Conservation (phyloP, 2,888 invertebrate species). For the Plagodis dolabraria region DNA sequence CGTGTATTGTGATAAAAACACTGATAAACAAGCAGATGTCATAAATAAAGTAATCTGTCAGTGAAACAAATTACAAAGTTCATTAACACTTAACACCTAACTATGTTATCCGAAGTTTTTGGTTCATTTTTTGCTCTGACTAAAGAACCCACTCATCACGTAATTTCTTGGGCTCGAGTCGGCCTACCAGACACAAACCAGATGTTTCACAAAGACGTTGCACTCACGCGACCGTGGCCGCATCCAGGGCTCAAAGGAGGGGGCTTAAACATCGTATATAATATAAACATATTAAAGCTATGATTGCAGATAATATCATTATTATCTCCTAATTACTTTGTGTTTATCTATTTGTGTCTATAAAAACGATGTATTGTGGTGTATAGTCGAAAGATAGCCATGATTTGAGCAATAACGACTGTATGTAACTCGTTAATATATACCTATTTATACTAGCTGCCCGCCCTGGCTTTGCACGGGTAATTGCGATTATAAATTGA, state of each 20-base stretch:
- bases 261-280: not conserved
- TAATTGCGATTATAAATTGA: no score
- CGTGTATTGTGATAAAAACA: no score
- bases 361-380: no score
- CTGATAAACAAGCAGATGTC: slow-evolving; percentile 6
- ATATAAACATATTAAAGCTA: no score
- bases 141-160: slow-evolving; percentile 38
- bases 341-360: no score
- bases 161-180: slow-evolving; percentile 42
- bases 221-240: slow-evolving; percentile 11
- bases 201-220: slow-evolving; percentile 68
- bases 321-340: no score
- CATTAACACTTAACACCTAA: slow-evolving; percentile 25
- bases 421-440: no score
- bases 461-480: no score
- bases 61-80: slow-evolving; percentile 28
- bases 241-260: slow-evolving; percentile 2
- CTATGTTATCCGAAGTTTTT: slow-evolving; percentile 14
- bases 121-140: slow-evolving; percentile 34
- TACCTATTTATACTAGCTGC: no score
- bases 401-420: no score
- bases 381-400: no score
- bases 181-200: slow-evolving; percentile 64
- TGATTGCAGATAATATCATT: no score
- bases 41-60: slow-evolving; percentile 3